Conservation (phyloP, 2,888 invertebrate species). For the Drosophila percnosoma region DNA sequence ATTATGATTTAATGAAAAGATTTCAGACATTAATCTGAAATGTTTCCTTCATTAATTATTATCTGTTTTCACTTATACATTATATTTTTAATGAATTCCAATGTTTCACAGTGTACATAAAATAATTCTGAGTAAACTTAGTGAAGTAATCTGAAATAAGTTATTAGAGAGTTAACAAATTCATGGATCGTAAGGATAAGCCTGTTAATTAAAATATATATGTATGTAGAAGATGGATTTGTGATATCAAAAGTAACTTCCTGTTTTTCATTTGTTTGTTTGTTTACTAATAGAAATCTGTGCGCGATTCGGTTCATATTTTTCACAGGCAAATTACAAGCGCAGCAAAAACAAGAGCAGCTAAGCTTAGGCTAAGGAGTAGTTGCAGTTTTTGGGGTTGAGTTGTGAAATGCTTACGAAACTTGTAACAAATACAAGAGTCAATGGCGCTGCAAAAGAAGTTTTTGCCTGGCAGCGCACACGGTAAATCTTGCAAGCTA, state of each 20-base stretch:
- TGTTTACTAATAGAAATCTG: slow-evolving; percentile 69
- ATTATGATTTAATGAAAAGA: background rate
- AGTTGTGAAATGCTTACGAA: slow-evolving; percentile 62
- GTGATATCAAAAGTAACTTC: slow-evolving; percentile 13
- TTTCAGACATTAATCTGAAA: background rate
- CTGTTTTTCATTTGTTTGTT: slow-evolving; percentile 35
- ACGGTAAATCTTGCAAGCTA: slow-evolving; percentile 78
- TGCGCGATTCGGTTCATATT: slow-evolving; percentile 69
- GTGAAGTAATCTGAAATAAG: background rate
- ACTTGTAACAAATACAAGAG: slow-evolving; percentile 77
- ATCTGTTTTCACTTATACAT: no score
- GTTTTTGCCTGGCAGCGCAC: slow-evolving; percentile 75
- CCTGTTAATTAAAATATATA: slow-evolving; percentile 35
- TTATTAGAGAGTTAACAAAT: background rate
- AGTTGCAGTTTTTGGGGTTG: slow-evolving; percentile 54
- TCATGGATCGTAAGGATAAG: background rate
- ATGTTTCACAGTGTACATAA: background rate
- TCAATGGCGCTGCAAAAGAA: slow-evolving; percentile 80
- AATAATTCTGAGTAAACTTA: background rate
- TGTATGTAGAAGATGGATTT: slow-evolving; percentile 7
- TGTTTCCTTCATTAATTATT: background rate
- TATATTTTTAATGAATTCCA: background rate
- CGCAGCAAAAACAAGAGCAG: slow-evolving; percentile 65
- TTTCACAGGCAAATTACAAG: slow-evolving; percentile 72
- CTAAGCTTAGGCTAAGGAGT: slow-evolving; percentile 44